Percentiles rank a stretch among this genome's conserved stretches.
Conservation (phyloP, 1,140 invertebrate genomes). For the Ceratosolen solmsi region DNA sequence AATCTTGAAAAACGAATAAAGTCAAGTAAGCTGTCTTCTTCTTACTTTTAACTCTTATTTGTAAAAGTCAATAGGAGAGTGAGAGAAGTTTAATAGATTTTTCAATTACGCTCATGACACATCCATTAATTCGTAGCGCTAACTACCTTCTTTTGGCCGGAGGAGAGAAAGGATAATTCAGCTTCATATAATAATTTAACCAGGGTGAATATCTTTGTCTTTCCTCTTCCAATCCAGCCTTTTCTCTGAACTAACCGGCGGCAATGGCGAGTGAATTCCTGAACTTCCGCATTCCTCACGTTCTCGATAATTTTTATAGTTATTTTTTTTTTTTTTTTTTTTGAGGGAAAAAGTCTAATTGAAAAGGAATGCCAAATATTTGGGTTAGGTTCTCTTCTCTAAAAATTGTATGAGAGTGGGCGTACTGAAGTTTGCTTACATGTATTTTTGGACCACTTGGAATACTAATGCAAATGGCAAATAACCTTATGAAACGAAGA, state of each 20-base stretch:
- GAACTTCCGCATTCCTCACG: conserved; percentile 13
- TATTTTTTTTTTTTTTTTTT: no score
- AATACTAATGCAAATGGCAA: neutral
- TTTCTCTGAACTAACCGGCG: conserved; percentile 19
- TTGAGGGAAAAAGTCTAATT: neutral
- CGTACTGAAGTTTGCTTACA: neutral
- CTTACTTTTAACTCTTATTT: neutral
- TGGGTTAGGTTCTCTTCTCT: conserved; percentile 4
- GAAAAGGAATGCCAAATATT: conserved; percentile 7
- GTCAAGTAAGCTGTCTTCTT: neutral
- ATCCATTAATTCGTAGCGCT: neutral
- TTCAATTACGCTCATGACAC: conserved; percentile 16
- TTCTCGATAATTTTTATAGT: neutral
- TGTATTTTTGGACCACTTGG: neutral
- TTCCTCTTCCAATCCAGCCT: neutral
- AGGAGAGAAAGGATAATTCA: neutral
- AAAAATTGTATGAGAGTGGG: neutral
- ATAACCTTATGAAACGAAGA: conserved; percentile 8
- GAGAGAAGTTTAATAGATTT: neutral
- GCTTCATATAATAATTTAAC: neutral
- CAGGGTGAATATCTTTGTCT: neutral
- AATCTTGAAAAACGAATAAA: neutral
- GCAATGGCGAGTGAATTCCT: conserved; percentile 11
- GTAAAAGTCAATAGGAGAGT: neutral
- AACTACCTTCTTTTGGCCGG: neutral